A percentile compares a stretch with the other conserved stretches of the same genome.
phyloP scores from a whole-genome alignment of 2,797 vertebrate species.

The Alectoris magna region DNA sequence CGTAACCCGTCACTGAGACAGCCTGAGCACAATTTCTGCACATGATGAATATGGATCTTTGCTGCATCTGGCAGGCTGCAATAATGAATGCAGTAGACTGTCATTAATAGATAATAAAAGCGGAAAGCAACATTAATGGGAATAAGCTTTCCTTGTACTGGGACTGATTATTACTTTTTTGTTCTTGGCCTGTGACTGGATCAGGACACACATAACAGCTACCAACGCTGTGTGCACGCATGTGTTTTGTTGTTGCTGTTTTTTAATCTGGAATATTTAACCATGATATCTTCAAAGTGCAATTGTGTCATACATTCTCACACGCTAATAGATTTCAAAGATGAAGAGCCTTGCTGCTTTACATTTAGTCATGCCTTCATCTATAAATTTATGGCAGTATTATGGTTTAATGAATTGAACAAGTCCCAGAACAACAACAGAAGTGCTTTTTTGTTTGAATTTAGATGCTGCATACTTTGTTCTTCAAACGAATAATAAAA shows the following conservation, averaged over 20 bases:
- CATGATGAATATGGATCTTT: conserved; percentile 47
- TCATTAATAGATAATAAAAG: conserved; percentile 64
- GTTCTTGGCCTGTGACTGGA: conserved; percentile 10
- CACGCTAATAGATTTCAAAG: conserved; percentile 60
- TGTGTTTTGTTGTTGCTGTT: conserved; percentile 49
- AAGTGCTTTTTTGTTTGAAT: conserved; percentile 61
- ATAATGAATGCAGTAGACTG: conserved; percentile 36
- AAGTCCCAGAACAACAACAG: conserved; percentile 69
- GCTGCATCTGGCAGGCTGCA: conserved; percentile 44
- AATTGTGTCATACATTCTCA: conserved; percentile 49
- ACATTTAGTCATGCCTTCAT: conserved; percentile 64
- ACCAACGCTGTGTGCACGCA: not conserved
- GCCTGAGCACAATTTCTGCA: not conserved
- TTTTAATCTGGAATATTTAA: conserved; percentile 66
- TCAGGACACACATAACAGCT: not conserved
- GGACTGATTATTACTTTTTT: conserved; percentile 36
- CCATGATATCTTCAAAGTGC: conserved; percentile 59
- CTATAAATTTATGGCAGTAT: conserved; percentile 45
- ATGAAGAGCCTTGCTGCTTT: conserved; percentile 63
- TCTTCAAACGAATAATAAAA: conserved; percentile 65
- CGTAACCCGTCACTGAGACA: conserved; percentile 4
- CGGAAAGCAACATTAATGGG: conserved; percentile 54
- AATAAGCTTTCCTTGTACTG: conserved; percentile 50
- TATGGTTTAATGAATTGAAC: conserved; percentile 67
- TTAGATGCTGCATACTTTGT: conserved; percentile 50